A percentile compares a stretch with the other conserved stretches of the same genome.
Conservation (phyloP, 2,797 vertebrate genomes). For the Graptemys geographica region DNA sequence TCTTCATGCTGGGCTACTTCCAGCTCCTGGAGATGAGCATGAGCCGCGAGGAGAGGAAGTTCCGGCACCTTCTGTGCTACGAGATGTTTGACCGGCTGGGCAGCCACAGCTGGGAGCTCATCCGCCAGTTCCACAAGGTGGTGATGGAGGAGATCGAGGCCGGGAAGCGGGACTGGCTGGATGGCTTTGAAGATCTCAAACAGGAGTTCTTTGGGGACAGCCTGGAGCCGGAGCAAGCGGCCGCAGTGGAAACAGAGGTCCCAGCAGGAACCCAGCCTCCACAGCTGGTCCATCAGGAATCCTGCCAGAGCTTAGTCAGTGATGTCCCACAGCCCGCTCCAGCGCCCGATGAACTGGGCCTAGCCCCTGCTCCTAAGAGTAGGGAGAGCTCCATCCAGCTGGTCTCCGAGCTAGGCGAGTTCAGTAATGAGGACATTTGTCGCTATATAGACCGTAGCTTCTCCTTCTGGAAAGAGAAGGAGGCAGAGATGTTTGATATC, state of each 20-base stretch:
- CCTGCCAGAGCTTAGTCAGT: slow-evolving; percentile 8
- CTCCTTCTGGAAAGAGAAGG: slow-evolving; percentile 99
- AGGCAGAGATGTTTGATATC: slow-evolving; percentile 93
- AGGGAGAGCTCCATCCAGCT: slow-evolving; percentile 85
- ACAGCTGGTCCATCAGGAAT: slow-evolving; percentile 33
- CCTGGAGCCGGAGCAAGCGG: not conserved
- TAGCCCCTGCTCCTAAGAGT: slow-evolving; percentile 37
- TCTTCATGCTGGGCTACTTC: slow-evolving; percentile 99
- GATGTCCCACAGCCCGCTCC: not conserved
- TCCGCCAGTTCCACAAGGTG: slow-evolving; percentile 91
- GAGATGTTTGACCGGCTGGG: slow-evolving; percentile 98
- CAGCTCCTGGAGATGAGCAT: slow-evolving; percentile 97
- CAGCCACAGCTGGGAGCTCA: slow-evolving; percentile 91
- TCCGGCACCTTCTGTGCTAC: slow-evolving; percentile 96
- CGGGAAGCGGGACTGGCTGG: slow-evolving; percentile 88
- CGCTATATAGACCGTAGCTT: slow-evolving; percentile 97
- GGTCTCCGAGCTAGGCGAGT: slow-evolving; percentile 93
- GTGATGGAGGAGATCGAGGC: slow-evolving; percentile 91
- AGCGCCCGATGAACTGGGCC: slow-evolving; percentile 35
- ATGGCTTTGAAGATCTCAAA: slow-evolving; percentile 94
- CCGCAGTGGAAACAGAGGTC: not conserved
- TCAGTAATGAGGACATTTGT: slow-evolving; percentile 96
- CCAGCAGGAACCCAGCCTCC: slow-evolving; percentile 6
- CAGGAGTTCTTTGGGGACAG: slow-evolving; percentile 89
- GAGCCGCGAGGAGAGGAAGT: slow-evolving; percentile 91